Conservation (phyloP, 1,140 invertebrate genomes). For the Phortica variegata region DNA sequence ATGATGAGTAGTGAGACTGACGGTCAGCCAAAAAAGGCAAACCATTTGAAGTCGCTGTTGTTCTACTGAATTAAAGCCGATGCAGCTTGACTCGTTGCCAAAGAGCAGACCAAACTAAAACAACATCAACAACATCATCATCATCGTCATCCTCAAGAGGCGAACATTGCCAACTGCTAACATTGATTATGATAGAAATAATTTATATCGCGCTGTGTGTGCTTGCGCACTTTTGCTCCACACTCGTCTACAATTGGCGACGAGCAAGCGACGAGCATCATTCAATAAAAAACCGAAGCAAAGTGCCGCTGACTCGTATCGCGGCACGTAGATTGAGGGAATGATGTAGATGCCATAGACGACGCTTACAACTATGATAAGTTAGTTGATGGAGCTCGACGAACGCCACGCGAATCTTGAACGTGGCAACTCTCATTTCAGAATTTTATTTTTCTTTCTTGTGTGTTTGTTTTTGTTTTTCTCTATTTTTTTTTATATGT, state of each 20-base stretch:
- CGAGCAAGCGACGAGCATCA: constrained; percentile 31
- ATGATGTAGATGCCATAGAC: constrained; percentile 29
- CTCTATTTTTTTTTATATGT: constrained; percentile 16
- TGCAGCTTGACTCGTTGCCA: too few species aligned
- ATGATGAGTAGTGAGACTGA: too few species aligned
- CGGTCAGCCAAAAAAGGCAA: too few species aligned
- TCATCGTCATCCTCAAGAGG: too few species aligned
- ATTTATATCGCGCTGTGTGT: constrained; percentile 25
- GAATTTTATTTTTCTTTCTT: too few species aligned
- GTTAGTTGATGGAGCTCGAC: not conserved
- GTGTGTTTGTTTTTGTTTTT: too few species aligned
- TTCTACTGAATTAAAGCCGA: too few species aligned
- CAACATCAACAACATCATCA: too few species aligned
- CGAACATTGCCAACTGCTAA: too few species aligned
- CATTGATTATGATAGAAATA: constrained; percentile 42
- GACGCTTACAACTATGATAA: not conserved
- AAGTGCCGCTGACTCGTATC: constrained; percentile 4
- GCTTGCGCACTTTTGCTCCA: constrained; percentile 1
- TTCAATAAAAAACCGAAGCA: constrained; percentile 14
- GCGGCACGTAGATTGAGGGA: constrained; percentile 36
- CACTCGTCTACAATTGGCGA: constrained; percentile 4
- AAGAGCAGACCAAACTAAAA: too few species aligned
- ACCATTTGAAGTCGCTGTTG: too few species aligned
- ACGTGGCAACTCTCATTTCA: too few species aligned
- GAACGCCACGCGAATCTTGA: constrained; percentile 1